Evolutionary conservation across 2,888 invertebrate genomes (phyloP).

Genomic region (Dimorphilus gyrociliatus): DNA sequence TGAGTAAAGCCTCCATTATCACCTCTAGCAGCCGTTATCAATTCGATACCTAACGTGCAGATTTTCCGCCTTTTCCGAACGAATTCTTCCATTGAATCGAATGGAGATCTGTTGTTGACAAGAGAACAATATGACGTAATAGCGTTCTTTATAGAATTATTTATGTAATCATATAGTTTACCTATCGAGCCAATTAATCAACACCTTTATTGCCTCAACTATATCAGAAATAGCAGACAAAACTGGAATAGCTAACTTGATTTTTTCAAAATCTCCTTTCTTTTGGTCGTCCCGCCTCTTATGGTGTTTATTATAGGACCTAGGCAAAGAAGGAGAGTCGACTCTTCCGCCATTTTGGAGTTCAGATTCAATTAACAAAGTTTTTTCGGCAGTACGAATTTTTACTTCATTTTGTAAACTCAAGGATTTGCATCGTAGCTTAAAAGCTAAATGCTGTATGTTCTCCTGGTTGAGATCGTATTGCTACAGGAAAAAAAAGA

Average conservation of each 20-base stretch:
- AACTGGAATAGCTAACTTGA: constrained; percentile 22
- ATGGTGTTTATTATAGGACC: too few species aligned
- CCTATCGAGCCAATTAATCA: constrained; percentile 81
- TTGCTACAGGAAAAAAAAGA: constrained; percentile 53
- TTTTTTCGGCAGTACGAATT: constrained; percentile 39
- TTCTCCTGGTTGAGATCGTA: constrained; percentile 80
- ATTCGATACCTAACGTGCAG: constrained; percentile 60
- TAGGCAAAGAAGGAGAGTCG: too few species aligned
- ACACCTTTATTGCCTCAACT: constrained; percentile 63
- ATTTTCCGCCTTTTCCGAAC: constrained; percentile 54
- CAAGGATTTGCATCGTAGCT: constrained; percentile 64
- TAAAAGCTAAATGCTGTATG: constrained; percentile 67
- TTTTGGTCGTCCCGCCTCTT: too few species aligned
- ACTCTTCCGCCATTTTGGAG: too few species aligned
- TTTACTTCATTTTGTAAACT: constrained; percentile 54
- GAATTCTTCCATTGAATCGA: constrained; percentile 45
- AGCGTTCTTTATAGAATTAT: background rate
- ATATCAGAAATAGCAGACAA: constrained; percentile 70
- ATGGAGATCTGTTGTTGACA: constrained; percentile 45
- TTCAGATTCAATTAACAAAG: background rate
- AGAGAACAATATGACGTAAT: background rate
- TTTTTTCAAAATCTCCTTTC: too few species aligned
- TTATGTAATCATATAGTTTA: constrained; percentile 23
- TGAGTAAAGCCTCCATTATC: constrained; percentile 75
- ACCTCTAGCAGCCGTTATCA: constrained; percentile 74